Percentiles rank a stretch among this genome's conserved stretches.
These are phyloP conservation scores for Spodoptera picta DNA, from an alignment of 2,888 invertebrate species.

Conservation along the genomic window DNA sequence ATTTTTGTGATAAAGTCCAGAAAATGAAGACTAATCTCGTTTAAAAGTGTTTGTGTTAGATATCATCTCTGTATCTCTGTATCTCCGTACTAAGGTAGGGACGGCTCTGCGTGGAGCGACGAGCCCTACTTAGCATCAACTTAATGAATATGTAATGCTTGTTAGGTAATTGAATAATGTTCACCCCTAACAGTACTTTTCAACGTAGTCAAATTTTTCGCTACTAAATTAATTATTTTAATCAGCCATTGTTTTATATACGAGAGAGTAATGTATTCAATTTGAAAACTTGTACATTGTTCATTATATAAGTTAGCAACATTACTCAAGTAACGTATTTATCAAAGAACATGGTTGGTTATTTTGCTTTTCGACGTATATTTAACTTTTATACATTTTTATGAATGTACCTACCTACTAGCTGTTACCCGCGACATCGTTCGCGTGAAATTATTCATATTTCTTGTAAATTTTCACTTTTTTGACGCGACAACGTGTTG, in stretches of 20 bases:
- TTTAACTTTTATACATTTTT: no score
- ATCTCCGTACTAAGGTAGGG: slow-evolving; percentile 25
- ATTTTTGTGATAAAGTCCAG: no score
- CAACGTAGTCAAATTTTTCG: slow-evolving; percentile 49
- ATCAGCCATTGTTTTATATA: slow-evolving; percentile 16
- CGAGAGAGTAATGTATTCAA: not conserved
- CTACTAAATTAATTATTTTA: slow-evolving; percentile 33
- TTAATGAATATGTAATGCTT: slow-evolving; percentile 76
- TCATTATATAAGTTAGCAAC: no score
- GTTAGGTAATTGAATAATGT: slow-evolving; percentile 68
- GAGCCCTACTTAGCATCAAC: slow-evolving; percentile 69
- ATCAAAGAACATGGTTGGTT: no score
- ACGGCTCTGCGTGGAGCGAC: slow-evolving; percentile 35
- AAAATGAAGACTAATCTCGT: no score
- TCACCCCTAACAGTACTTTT: slow-evolving; percentile 63
- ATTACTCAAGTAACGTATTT: no score
- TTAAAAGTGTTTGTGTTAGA: not conserved
- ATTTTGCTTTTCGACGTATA: slow-evolving; percentile 20
- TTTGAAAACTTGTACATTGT: no score
- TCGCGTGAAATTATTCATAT: no score
- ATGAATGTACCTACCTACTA: no score
- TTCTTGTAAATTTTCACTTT: no score
- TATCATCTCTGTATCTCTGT: slow-evolving; percentile 18
- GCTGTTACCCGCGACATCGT: no score
- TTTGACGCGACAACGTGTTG: no score